Evolutionary conservation across 2,113 vertebrate species (phyloP).

Genomic region (Terrapene triunguis): DNA sequence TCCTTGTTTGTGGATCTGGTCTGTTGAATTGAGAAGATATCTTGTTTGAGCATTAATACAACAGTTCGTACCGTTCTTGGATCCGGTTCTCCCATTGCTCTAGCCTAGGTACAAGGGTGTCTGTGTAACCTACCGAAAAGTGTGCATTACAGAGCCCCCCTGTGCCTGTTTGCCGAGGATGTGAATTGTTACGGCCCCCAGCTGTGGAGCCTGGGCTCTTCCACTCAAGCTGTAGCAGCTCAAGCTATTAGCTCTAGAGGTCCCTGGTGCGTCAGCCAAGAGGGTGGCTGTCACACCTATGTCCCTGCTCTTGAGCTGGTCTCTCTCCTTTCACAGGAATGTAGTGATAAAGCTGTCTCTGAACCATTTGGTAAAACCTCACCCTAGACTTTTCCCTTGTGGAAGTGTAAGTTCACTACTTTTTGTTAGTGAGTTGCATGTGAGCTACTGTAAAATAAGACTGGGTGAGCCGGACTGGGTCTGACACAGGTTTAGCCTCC

Average conservation of each 20-base stretch:
- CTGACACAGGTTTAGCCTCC: not conserved
- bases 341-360: not conserved
- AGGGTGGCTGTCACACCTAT: not conserved
- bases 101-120: too few relatives aligned
- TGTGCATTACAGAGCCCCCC: not conserved
- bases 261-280: not conserved
- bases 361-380: not conserved
- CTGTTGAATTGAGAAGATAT: not conserved
- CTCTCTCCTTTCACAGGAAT: not conserved
- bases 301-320: not conserved
- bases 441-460: not conserved
- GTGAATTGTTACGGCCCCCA: not conserved
- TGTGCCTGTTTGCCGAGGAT: not conserved
- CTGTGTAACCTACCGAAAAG: too few relatives aligned
- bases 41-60: not conserved
- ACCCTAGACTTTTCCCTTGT: not conserved
- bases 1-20: not conserved
- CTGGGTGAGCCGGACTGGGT: not conserved
- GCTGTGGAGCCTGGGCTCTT: not conserved
- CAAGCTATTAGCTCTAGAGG: not conserved
- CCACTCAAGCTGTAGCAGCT: not conserved
- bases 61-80: not conserved
- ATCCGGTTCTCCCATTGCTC: not conserved
- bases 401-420: not conserved
- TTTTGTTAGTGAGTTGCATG: not conserved